Evolutionary conservation across 2,888 invertebrate species (phyloP), one percentile per base, ranked within the genome.

Genomic region (Penaeus monodon): DNA sequence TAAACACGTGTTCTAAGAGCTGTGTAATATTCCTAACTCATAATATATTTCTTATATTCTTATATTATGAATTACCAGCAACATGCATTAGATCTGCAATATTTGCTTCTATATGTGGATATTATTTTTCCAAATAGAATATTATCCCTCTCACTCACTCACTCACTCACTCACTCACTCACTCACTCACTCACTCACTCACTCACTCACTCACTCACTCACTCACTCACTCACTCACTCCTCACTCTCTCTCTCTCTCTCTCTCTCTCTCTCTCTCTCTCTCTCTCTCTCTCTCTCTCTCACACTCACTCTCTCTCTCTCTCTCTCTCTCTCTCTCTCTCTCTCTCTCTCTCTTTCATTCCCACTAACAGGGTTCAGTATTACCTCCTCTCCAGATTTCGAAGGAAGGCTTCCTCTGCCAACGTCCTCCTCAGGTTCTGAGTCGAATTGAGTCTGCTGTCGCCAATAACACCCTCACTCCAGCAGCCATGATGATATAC

Each of bases 361-460:
- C 29, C 12, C 22, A 27, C 20, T 68, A 68, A 17, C 12, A 29
- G n/a, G 49, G 27, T 44, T 33, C 29, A 73, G 27, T 73, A 22
- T 27, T 7, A 27, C 27, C n/a, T 22, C 57, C 57, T 22, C 38
- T 33, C 7, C 29, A 86, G 86, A 82, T 86, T 33, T 78, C 78
- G 44, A 57, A 70, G 12, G 87, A 87, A 73, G 83, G 79, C 22
- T 22, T 79, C 22, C 57, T 87, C 17, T 83, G 79, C 24, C 29
- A 79, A n/a, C 57, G 80, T 66, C 87, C 87, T 33, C 87, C 87
- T 24, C 87, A 87, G 80, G 68, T 87, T 65, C 65, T 87, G 76
- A 74, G 33, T 79, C 87, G 87, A 33, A 83, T 87, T 27, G 87
- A 87, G 73, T n/a, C 80, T 29, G 87, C 87, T 17, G 57, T 87